These are phyloP conservation scores for Drosophila melanosoma DNA, from an alignment of 2,888 invertebrate species.

Conservation along the genomic window DNA sequence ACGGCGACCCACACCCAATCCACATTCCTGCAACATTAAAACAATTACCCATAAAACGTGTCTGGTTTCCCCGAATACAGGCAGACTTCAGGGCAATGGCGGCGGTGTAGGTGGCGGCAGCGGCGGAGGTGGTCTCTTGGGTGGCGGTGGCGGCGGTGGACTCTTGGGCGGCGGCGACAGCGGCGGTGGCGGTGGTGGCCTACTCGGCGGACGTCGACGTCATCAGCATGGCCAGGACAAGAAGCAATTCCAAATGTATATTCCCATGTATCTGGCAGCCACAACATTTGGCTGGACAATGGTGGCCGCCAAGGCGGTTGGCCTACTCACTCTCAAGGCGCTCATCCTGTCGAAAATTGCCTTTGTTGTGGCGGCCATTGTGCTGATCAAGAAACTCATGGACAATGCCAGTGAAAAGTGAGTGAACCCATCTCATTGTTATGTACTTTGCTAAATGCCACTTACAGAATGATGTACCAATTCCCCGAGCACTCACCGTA, in stretches of 20 bases:
- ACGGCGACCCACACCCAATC: slow-evolving; percentile 20
- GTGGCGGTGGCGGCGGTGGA: slow-evolving; percentile 52
- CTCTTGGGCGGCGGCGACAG: slow-evolving; percentile 43
- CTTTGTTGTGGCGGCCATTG: slow-evolving; percentile 87
- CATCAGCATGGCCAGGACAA: slow-evolving; percentile 85
- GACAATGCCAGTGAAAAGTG: slow-evolving; percentile 86
- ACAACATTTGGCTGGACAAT: slow-evolving; percentile 88
- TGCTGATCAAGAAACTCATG: slow-evolving; percentile 88
- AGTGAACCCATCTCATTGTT: slow-evolving; percentile 18
- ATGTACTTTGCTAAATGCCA: background rate
- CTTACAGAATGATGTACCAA: slow-evolving; percentile 83
- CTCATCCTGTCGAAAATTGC: slow-evolving; percentile 90
- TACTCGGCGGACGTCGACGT: slow-evolving; percentile 59
- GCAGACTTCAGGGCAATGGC: slow-evolving; percentile 69
- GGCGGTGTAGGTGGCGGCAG: slow-evolving; percentile 54
- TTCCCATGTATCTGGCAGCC: slow-evolving; percentile 89
- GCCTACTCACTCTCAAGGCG: slow-evolving; percentile 88
- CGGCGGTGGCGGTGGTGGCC: slow-evolving; percentile 63
- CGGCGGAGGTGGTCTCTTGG: slow-evolving; percentile 45
- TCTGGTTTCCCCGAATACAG: slow-evolving; percentile 58
- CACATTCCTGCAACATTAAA: slow-evolving; percentile 41
- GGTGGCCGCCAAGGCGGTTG: slow-evolving; percentile 87
- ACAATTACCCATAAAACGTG: slow-evolving; percentile 64
- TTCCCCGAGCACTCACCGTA: slow-evolving; percentile 84
- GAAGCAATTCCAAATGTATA: slow-evolving; percentile 87